These are phyloP conservation scores for Spodoptera picta DNA, from an alignment of 2,888 invertebrate species.

Conservation along the genomic window DNA sequence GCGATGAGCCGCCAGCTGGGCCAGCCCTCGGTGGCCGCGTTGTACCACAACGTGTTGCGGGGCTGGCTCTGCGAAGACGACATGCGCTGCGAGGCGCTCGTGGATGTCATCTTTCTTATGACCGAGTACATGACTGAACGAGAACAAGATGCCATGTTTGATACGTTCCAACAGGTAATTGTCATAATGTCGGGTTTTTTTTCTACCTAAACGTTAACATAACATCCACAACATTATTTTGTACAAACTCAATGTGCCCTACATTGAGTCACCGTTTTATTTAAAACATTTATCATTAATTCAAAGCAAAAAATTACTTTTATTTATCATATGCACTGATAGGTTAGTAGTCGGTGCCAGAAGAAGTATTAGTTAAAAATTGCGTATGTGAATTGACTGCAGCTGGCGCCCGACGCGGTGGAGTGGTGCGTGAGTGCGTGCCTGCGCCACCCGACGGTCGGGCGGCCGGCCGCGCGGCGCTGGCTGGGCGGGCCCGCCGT, in stretches of 20 bases:
- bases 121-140: conserved; percentile 85
- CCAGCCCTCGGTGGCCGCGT: conserved; percentile 54
- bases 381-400: not conserved
- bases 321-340: too few species aligned
- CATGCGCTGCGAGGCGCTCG: conserved; percentile 85
- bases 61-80: conserved; percentile 86
- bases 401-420: conserved; percentile 69
- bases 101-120: conserved; percentile 90
- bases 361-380: too few species aligned
- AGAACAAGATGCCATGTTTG: conserved; percentile 87
- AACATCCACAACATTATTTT: too few species aligned
- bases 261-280: too few species aligned
- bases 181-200: not conserved
- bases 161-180: conserved; percentile 88
- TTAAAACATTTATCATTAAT: too few species aligned
- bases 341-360: too few species aligned
- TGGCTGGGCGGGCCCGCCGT: conserved; percentile 76
- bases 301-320: too few species aligned
- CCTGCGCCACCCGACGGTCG: conserved; percentile 80
- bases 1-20: conserved; percentile 76
- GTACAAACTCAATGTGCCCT: too few species aligned
- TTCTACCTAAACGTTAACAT: too few species aligned
- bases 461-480: conserved; percentile 72
- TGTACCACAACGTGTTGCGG: conserved; percentile 77
- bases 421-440: conserved; percentile 79